phyloP scores from a whole-genome alignment of 2,113 vertebrate genomes.

The Erpornis zantholeuca region DNA sequence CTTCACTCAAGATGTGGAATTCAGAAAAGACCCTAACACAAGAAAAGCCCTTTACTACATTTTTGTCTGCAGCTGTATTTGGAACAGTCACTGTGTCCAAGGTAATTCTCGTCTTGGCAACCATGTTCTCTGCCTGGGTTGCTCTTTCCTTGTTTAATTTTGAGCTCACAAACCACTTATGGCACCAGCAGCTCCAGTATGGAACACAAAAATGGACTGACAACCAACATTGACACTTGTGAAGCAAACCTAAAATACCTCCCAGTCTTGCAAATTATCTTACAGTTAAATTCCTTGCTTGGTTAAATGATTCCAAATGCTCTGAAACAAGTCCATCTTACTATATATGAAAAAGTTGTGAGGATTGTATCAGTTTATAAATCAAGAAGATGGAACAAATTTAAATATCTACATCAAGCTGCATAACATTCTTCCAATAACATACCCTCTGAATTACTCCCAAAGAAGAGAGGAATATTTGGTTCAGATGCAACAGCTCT shows the following conservation, averaged over 20 bases:
- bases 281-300: neutral
- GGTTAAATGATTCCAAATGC: slow-evolving; percentile 37
- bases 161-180: neutral
- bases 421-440: neutral
- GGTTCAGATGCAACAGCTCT: neutral
- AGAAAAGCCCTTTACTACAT: neutral
- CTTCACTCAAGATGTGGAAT: neutral
- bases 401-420: neutral
- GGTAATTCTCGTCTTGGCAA: neutral
- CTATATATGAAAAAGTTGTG: neutral
- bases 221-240: neutral
- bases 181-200: neutral
- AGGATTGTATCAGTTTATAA: slow-evolving; percentile 24
- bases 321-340: neutral
- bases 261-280: neutral
- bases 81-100: neutral
- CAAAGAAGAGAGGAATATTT: neutral
- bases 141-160: neutral
- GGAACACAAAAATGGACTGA: neutral
- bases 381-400: slow-evolving; percentile 35
- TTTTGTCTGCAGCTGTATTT: neutral
- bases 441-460: neutral
- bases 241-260: neutral
- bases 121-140: neutral
- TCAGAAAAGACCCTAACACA: neutral